Percentiles rank a stretch among this genome's conserved stretches.
Evolutionary conservation across 64 coral and sea anemone genomes (phyloP).

Genomic region (Stylophora pistillata): DNA sequence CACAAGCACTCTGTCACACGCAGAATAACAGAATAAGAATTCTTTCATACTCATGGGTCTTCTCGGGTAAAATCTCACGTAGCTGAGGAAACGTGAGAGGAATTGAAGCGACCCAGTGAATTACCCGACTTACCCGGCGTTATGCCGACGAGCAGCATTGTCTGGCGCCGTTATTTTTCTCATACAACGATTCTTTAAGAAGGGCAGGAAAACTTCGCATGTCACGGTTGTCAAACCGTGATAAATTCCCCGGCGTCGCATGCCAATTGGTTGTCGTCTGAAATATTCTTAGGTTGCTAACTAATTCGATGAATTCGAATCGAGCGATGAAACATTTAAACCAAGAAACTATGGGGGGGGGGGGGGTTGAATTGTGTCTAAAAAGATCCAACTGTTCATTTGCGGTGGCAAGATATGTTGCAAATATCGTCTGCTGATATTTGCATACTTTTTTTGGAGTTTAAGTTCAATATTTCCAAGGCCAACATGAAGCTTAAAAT

Average conservation of each 20-base stretch:
- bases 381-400: background rate
- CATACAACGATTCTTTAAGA: no score
- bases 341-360: background rate
- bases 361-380: background rate
- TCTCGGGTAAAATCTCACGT: constrained; percentile 49
- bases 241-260: no score
- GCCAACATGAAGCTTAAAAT: background rate
- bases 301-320: no score
- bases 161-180: no score
- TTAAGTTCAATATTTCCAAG: background rate
- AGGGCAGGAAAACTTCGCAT: no score
- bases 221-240: no score
- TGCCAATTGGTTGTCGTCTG: background rate
- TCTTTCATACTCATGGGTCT: constrained; percentile 17
- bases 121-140: no score
- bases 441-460: background rate
- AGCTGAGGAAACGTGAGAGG: constrained; percentile 21
- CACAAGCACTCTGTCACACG: constrained; percentile 55
- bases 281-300: no score
- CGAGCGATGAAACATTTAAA: background rate
- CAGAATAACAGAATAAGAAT: constrained; percentile 54
- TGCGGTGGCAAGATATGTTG: background rate
- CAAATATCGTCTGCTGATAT: background rate
- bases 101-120: background rate
- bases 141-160: no score